Evolutionary conservation across 2,888 invertebrate species (phyloP).

Genomic region (Chelonus formosanus): DNA sequence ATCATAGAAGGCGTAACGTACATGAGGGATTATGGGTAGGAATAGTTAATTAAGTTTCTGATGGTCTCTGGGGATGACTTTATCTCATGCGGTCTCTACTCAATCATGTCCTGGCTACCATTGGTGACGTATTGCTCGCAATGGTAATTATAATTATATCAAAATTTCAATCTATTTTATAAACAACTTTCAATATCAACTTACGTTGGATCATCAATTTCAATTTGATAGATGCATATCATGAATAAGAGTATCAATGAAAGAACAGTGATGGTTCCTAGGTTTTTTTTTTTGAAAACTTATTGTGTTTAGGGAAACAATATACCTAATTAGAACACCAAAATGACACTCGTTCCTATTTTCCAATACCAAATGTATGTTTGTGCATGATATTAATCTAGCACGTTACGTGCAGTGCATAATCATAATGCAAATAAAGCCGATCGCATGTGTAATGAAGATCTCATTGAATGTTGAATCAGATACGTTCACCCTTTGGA

Average conservation of each 20-base stretch:
- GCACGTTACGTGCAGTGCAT: background rate
- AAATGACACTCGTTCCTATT: background rate
- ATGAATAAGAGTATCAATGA: too few species aligned
- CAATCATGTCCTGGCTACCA: conserved; percentile 50
- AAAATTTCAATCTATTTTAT: too few species aligned
- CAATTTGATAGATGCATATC: too few species aligned
- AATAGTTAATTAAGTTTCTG: conserved; percentile 60
- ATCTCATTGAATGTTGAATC: conserved; percentile 1
- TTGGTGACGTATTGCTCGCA: conserved; percentile 46
- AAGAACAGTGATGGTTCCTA: too few species aligned
- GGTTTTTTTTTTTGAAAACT: too few species aligned
- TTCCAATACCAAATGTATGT: conserved; percentile 12
- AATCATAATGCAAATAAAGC: conserved; percentile 1
- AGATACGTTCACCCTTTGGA: conserved; percentile 1
- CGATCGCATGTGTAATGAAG: conserved; percentile 3
- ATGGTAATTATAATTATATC: conserved; percentile 47
- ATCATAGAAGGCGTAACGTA: conserved; percentile 32
- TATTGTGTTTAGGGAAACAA: conserved; percentile 26
- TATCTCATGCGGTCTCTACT: conserved; percentile 45
- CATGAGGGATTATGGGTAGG: conserved; percentile 51
- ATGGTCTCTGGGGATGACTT: conserved; percentile 48
- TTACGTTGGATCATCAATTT: too few species aligned
- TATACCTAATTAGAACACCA: conserved; percentile 29
- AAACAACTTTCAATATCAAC: too few species aligned
- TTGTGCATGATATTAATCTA: background rate